A percentile compares a stretch with the other conserved stretches of the same genome.
Evolutionary conservation across 1,140 invertebrate genomes (phyloP).

Genomic region (Drosophila nebulosa): DNA sequence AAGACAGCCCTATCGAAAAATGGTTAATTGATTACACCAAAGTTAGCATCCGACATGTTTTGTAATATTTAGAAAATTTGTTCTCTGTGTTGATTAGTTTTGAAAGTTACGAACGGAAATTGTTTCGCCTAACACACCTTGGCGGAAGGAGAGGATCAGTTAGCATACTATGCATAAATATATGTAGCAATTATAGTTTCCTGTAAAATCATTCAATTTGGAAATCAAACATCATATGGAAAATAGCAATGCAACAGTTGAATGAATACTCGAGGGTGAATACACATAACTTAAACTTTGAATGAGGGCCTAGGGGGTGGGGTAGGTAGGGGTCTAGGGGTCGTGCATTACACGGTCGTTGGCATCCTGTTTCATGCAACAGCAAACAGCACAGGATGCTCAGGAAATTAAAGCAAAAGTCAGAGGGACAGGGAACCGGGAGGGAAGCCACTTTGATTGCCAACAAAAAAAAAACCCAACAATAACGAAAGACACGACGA

Average conservation of each 20-base stretch:
- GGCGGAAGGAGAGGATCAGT: conserved; percentile 17
- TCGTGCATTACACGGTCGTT: conserved; percentile 67
- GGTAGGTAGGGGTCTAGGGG: conserved; percentile 3
- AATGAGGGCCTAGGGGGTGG: conserved; percentile 14
- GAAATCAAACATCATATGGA: conserved; percentile 41
- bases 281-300: background rate
- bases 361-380: conserved; percentile 78
- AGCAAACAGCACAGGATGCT: conserved; percentile 76
- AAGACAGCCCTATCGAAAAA: too few species aligned
- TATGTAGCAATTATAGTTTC: conserved; percentile 36
- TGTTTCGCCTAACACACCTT: conserved; percentile 18
- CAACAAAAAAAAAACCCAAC: conserved; percentile 45
- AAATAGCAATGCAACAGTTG: conserved; percentile 50
- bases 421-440: background rate
- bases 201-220: conserved; percentile 55
- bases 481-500: background rate
- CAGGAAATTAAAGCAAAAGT: conserved; percentile 47
- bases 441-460: conserved; percentile 49
- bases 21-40: too few species aligned
- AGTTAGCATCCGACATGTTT: background rate
- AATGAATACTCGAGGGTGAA: conserved; percentile 40
- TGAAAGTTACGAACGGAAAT: conserved; percentile 18
- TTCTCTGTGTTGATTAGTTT: background rate
- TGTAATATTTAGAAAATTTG: background rate
- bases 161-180: background rate